A percentile compares a stretch with the other conserved stretches of the same genome.
Conservation (phyloP, 2,797 vertebrate species). For the Heterohyrax brucei region DNA sequence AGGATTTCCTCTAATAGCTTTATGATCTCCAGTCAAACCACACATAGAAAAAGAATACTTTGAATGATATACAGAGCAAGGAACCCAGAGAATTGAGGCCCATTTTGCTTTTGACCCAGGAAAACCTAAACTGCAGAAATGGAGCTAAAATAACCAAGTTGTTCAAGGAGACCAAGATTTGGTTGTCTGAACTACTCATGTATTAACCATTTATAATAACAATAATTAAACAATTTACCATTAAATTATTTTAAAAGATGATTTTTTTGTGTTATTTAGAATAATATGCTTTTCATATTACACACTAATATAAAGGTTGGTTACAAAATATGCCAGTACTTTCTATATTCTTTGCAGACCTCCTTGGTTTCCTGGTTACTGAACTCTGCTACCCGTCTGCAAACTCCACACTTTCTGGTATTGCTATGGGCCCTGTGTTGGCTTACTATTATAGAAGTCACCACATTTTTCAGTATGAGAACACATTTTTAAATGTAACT, state of each 20-base stretch:
- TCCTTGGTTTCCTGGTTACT: not conserved
- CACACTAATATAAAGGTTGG: not conserved
- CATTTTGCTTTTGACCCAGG: not conserved
- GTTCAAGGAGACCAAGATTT: not conserved
- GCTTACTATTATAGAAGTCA: not conserved
- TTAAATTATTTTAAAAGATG: not conserved
- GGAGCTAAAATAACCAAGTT: not conserved
- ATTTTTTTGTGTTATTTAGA: not conserved
- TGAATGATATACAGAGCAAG: not conserved
- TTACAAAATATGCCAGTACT: not conserved
- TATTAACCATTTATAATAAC: not conserved
- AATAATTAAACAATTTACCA: conserved; percentile 20
- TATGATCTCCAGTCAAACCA: not conserved
- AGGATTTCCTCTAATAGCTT: too few relatives aligned
- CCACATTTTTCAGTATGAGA: not conserved
- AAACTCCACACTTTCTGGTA: not conserved
- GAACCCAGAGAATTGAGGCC: not conserved
- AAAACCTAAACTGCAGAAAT: conserved; percentile 20
- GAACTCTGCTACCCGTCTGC: not conserved
- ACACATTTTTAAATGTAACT: not conserved
- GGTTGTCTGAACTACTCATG: not conserved
- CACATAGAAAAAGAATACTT: not conserved
- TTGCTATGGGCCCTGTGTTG: not conserved
- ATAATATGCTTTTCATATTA: not conserved
- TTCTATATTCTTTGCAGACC: not conserved